Percentiles rank a stretch among this genome's conserved stretches.
Conservation (phyloP, 2,797 vertebrate genomes). For the Gymnoscopelus braueri region DNA sequence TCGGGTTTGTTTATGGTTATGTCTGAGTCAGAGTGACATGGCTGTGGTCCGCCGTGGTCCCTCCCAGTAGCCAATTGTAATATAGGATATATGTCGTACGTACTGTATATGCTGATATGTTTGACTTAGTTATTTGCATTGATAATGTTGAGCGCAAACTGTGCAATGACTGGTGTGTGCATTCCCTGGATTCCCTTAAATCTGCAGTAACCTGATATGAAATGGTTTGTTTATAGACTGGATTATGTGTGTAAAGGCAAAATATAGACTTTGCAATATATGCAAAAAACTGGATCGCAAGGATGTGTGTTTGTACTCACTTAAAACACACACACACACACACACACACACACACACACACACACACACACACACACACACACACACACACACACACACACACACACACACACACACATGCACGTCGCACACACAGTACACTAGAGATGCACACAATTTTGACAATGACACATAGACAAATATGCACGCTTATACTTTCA, state of each 20-base stretch:
- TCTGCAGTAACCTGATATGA: slow-evolving; percentile 10
- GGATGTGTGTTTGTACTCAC: slow-evolving; percentile 50
- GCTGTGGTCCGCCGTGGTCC: too few species aligned
- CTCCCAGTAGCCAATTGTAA: too few species aligned
- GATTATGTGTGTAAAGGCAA: slow-evolving; percentile 39
- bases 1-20: too few species aligned
- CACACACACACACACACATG: not conserved
- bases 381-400: not conserved
- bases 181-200: too few species aligned
- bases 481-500: slow-evolving; percentile 22
- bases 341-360: not conserved
- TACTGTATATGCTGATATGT: too few species aligned
- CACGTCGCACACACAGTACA: slow-evolving; percentile 3
- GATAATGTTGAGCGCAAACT: too few species aligned
- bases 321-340: not conserved
- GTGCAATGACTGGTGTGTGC: too few species aligned
- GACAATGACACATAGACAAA: slow-evolving; percentile 3
- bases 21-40: too few species aligned
- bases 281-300: slow-evolving; percentile 30
- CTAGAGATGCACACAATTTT: not conserved
- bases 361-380: slow-evolving; percentile 9
- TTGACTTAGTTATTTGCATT: too few species aligned
- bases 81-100: too few species aligned
- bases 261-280: slow-evolving; percentile 58
- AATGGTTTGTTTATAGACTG: slow-evolving; percentile 37